A percentile compares a stretch with the other conserved stretches of the same genome.
phyloP scores from a whole-genome alignment of 2,888 invertebrate genomes.

The Caradrina kadenii region DNA sequence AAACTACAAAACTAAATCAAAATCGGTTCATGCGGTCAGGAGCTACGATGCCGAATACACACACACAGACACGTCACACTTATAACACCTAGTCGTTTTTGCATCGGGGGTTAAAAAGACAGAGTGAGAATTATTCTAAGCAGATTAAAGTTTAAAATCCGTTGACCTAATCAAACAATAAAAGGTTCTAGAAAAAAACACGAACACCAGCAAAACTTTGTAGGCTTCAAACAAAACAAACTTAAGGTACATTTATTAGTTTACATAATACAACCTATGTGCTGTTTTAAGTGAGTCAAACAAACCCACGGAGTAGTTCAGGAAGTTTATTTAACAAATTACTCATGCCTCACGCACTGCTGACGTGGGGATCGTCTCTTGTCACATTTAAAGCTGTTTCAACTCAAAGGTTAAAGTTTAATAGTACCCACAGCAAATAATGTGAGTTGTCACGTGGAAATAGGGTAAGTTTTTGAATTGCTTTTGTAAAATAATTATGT shows the following conservation, averaged over 20 bases:
- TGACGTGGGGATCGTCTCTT: constrained; percentile 17
- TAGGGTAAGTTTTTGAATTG: constrained; percentile 17
- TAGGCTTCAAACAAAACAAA: constrained; percentile 3
- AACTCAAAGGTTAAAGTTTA: constrained; percentile 32
- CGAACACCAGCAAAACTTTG: neutral
- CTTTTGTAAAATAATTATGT: constrained; percentile 27
- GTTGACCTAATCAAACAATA: neutral
- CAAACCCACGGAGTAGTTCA: constrained; percentile 31
- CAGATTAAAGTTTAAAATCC: neutral
- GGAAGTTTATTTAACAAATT: constrained; percentile 49
- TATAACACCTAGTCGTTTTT: too few species aligned
- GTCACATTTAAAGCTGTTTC: constrained; percentile 42
- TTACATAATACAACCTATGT: constrained; percentile 9
- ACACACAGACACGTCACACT: too few species aligned
- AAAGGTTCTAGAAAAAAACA: neutral
- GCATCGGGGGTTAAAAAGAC: too few species aligned
- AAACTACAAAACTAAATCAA: too few species aligned
- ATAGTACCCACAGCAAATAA: constrained; percentile 10
- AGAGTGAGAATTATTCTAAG: neutral
- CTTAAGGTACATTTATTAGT: constrained; percentile 9
- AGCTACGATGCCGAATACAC: too few species aligned
- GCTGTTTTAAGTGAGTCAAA: constrained; percentile 10
- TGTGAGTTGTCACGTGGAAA: constrained; percentile 2
- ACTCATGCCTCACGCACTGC: constrained; percentile 43
- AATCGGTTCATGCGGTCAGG: too few species aligned